Base-by-base conservation (phyloP, 2,888 invertebrate genomes). In the Hirtodrosophila duncani region DNA sequence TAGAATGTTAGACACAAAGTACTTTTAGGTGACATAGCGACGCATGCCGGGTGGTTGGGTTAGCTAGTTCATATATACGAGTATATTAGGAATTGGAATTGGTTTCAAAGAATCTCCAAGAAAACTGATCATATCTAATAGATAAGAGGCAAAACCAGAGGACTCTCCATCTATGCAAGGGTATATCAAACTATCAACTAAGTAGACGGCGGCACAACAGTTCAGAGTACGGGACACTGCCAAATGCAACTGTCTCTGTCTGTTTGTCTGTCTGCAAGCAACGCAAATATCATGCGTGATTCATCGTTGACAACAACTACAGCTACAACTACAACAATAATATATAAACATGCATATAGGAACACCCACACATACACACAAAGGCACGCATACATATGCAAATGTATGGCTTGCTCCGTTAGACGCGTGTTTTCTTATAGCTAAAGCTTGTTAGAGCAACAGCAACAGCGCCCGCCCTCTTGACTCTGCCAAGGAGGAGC, bases 211-310 rank as follows among this genome's bases (percentile, higher is more conserved):
- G 38, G 38, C 33, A 41, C 51, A 63, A 67, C 61, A 68, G 71
- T 67, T 68, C 64, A 65, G 41, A 41, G 48, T 39, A 45, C 27
- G 26, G 44, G n/a, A n/a, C n/a, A 31, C 39, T 29, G 26, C 29
- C n/a, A 48, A n/a, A 16, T 45, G 49, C 36, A 26, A 63, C 21
- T 18, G 16, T 43, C 56, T 61, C 53, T 57, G 66, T 49, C n/a
- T n/a, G n/a, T n/a, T n/a, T n/a, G n/a, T n/a, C n/a, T n/a, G n/a
- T n/a, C n/a, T n/a, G n/a, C n/a, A n/a, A n/a, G n/a, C 50, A 66
- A 41, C 36, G 66, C 74, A 61, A 68, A 63, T 66, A 70, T 68
- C 70, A 68, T 68, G 72, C 71, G 72, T 74, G 72, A 74, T 75
- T 74, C 72, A 74, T 74, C 72, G 75, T 36, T 51, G 20, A 49